Conservation (phyloP, 1,140 invertebrate species). For the Anoplophora glabripennis region DNA sequence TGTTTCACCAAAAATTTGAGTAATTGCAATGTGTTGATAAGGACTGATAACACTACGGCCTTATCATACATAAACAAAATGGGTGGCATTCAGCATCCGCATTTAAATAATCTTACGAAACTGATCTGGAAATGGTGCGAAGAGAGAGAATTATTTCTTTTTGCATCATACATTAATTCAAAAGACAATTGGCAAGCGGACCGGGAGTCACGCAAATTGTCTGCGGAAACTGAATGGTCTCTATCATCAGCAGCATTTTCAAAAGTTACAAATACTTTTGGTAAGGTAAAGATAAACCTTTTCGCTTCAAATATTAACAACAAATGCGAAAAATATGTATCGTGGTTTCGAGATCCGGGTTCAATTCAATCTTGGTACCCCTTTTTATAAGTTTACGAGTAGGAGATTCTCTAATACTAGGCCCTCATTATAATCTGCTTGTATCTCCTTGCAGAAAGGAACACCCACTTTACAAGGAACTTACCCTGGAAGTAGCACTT, state of each 20-base stretch:
- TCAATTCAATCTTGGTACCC: conserved; percentile 4
- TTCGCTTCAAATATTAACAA: background rate
- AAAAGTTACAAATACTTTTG: background rate
- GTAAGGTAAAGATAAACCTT: background rate
- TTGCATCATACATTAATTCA: background rate
- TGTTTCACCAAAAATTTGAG: no score
- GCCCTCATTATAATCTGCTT: conserved; percentile 2
- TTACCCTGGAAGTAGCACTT: conserved; percentile 4
- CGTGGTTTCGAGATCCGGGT: conserved; percentile 5
- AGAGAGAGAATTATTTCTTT: background rate
- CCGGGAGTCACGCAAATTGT: background rate
- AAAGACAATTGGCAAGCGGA: background rate
- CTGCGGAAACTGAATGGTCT: conserved; percentile 3
- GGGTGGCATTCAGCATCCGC: no score
- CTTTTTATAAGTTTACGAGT: background rate
- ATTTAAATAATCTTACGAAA: background rate
- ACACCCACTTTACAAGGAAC: no score
- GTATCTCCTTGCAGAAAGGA: no score
- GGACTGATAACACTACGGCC: background rate
- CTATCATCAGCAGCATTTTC: background rate
- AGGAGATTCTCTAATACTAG: background rate
- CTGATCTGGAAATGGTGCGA: conserved; percentile 3
- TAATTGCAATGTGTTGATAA: no score
- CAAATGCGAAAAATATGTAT: conserved; percentile 10
- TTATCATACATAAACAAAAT: background rate